Conservation (phyloP, 2,888 invertebrate genomes). For the Cybosia mesomella region DNA sequence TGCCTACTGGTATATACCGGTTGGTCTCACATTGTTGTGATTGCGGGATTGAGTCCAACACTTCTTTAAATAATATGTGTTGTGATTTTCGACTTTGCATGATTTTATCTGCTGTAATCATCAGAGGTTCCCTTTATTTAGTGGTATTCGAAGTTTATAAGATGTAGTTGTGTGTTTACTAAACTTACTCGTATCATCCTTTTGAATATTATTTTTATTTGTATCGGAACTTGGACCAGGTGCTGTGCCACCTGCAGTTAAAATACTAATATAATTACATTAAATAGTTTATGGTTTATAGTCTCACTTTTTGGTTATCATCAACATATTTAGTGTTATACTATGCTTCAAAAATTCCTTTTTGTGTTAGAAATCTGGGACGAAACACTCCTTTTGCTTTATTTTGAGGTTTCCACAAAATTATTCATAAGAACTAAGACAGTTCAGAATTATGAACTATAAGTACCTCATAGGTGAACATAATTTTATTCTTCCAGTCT, state of each 20-base stretch:
- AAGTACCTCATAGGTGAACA: too few species aligned
- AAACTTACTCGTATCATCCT: background rate
- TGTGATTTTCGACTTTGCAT: background rate
- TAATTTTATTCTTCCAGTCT: too few species aligned
- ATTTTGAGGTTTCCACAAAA: too few species aligned
- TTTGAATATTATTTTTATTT: background rate
- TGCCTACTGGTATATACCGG: constrained; percentile 45
- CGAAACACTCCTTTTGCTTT: too few species aligned
- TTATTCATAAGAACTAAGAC: too few species aligned
- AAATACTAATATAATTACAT: background rate
- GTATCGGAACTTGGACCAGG: background rate
- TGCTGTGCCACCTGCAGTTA: background rate
- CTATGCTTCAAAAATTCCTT: too few species aligned
- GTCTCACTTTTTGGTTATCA: background rate
- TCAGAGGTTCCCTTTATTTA: background rate
- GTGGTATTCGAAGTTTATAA: background rate
- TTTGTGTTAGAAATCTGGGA: too few species aligned
- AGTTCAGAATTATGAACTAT: too few species aligned
- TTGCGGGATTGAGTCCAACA: background rate
- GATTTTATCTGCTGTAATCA: background rate
- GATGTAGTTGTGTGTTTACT: background rate
- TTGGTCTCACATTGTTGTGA: constrained; percentile 24
- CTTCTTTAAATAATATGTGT: background rate
- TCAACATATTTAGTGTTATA: too few species aligned
- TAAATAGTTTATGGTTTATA: too few species aligned